Evolutionary conservation across 2,888 invertebrate species (phyloP).

Genomic region (Dasypogon diadema): DNA sequence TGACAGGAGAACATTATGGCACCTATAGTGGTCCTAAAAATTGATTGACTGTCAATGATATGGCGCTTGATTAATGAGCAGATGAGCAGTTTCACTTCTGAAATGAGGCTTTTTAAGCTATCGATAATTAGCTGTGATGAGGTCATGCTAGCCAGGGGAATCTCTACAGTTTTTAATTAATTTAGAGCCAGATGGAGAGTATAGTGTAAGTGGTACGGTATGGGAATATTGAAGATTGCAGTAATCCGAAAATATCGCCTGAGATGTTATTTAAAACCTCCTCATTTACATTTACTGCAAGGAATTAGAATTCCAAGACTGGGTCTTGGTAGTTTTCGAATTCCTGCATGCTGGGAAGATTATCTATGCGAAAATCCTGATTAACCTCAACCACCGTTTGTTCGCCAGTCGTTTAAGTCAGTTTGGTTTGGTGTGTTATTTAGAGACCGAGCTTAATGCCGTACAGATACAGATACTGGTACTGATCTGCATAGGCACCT

Average conservation of each 20-base stretch:
- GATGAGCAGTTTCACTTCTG: constrained; percentile 1
- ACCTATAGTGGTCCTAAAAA: constrained; percentile 11
- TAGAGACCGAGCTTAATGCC: not conserved
- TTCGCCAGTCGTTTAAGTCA: not conserved
- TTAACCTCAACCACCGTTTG: constrained; percentile 14
- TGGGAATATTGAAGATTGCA: not conserved
- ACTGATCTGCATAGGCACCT: constrained; percentile 13
- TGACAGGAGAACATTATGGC: constrained; percentile 32
- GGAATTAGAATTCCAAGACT: not conserved
- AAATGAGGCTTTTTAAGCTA: not conserved
- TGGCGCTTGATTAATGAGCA: constrained; percentile 34
- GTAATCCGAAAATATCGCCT: not conserved
- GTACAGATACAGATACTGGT: not conserved
- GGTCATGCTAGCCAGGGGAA: constrained; percentile 5
- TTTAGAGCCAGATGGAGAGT: constrained; percentile 15
- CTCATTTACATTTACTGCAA: not conserved
- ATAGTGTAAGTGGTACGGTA: not conserved
- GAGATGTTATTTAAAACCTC: not conserved
- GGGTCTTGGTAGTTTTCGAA: not conserved
- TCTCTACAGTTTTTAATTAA: not conserved
- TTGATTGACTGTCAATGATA: constrained; percentile 37
- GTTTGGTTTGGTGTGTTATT: not conserved
- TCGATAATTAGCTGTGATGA: constrained; percentile 15
- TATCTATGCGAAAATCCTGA: constrained; percentile 33
- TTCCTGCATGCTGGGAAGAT: constrained; percentile 1